These are phyloP conservation scores for Moxostoma hubbsi DNA, from an alignment of 2,797 vertebrate genomes.

Conservation along the genomic window DNA sequence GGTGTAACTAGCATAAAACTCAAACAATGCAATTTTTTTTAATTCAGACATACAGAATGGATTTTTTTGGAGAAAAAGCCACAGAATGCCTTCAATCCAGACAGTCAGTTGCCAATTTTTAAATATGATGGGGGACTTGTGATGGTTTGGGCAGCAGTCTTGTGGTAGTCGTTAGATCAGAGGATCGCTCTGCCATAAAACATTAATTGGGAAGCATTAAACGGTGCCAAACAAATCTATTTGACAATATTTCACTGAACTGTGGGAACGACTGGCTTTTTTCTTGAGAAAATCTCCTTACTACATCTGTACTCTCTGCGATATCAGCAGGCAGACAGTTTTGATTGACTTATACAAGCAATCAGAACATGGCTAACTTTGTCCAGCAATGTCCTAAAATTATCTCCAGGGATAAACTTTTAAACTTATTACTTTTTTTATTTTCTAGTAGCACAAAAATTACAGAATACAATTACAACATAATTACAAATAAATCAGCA, in stretches of 20 bases:
- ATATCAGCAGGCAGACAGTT: constrained; percentile 41
- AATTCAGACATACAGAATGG: no score
- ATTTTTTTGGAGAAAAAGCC: no score
- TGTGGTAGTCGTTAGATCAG: neutral
- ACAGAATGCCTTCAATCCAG: no score
- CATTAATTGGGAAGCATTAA: constrained; percentile 13
- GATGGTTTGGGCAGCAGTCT: neutral
- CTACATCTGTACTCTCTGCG: constrained; percentile 30
- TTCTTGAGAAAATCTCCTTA: constrained; percentile 41
- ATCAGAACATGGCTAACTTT: constrained; percentile 47
- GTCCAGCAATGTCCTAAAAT: constrained; percentile 44
- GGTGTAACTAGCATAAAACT: neutral
- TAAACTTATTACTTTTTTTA: neutral
- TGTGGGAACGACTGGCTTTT: constrained; percentile 38
- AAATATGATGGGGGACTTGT: neutral
- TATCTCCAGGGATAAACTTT: constrained; percentile 9
- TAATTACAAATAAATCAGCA: neutral
- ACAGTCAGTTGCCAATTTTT: no score
- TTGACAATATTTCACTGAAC: constrained; percentile 1
- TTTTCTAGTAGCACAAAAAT: neutral
- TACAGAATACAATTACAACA: neutral
- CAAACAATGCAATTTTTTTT: neutral
- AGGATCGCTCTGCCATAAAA: neutral
- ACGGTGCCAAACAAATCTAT: constrained; percentile 4
- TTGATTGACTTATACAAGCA: constrained; percentile 61